Percentiles rank a stretch among this genome's conserved stretches.
Evolutionary conservation across 1,140 invertebrate species (phyloP).

Genomic region (Caenorhabditis brenneri): DNA sequence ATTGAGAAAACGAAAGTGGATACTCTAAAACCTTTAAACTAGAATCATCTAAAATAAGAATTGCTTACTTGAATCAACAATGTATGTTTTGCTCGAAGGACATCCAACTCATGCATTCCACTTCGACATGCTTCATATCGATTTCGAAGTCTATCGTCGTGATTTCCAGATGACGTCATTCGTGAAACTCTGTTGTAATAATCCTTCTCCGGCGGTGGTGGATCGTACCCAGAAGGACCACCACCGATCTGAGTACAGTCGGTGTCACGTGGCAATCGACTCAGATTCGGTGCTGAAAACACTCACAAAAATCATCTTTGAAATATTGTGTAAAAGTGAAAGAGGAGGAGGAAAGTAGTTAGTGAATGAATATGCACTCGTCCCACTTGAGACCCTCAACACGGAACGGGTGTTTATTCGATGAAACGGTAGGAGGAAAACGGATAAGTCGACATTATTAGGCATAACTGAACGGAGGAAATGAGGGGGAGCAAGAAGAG

Average conservation of each 20-base stretch:
- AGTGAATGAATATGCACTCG: conserved; percentile 24
- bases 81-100: background rate
- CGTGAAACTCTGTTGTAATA: conserved; percentile 13
- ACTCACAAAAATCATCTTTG: background rate
- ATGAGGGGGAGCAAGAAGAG: background rate
- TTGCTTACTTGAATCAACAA: background rate
- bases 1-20: no score
- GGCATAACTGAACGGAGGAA: background rate
- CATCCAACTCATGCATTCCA: conserved; percentile 25
- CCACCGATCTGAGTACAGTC: conserved; percentile 32
- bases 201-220: conserved; percentile 32
- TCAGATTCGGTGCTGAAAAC: conserved; percentile 22
- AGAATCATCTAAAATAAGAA: no score
- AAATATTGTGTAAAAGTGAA: background rate
- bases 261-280: background rate
- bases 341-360: conserved; percentile 24
- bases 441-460: conserved; percentile 3
- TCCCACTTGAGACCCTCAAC: conserved; percentile 22
- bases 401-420: conserved; percentile 35
- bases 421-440: conserved; percentile 23
- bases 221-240: conserved; percentile 39
- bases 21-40: no score
- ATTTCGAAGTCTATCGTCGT: background rate
- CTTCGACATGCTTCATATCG: conserved; percentile 17
- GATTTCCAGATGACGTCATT: background rate